Percentiles rank a stretch among this genome's conserved stretches.
phyloP scores from a whole-genome alignment of 2,888 invertebrate species.

The Tillus elongatus region DNA sequence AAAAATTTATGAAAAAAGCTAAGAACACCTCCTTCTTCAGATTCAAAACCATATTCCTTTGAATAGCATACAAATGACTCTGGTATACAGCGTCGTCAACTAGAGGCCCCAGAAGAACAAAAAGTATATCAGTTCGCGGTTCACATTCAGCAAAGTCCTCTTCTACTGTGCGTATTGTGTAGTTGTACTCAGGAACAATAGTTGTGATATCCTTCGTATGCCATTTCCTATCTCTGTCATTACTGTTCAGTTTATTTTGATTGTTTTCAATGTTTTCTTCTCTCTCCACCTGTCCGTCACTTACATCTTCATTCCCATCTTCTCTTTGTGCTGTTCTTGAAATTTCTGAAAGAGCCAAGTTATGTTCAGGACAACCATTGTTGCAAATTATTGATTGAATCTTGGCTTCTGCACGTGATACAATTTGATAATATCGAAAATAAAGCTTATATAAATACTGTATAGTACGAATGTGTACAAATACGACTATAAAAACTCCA shows the following conservation, averaged over 20 bases:
- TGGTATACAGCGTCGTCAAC: conserved; percentile 14
- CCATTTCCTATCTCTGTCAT: not conserved
- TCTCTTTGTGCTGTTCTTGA: no score
- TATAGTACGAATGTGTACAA: no score
- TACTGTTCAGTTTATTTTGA: not conserved
- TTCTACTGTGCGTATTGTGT: conserved; percentile 9
- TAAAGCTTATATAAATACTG: no score
- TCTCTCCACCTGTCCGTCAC: no score
- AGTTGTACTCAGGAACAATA: not conserved
- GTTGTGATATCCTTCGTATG: not conserved
- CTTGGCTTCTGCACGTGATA: no score
- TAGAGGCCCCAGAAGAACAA: conserved; percentile 9
- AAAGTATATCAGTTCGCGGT: conserved; percentile 13
- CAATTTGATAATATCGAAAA: no score
- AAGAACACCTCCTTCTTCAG: conserved; percentile 13
- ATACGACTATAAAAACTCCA: no score
- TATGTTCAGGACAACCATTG: no score
- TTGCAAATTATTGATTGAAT: no score
- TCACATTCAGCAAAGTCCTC: conserved; percentile 10
- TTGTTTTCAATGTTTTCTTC: no score
- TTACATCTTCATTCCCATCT: no score
- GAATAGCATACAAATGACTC: conserved; percentile 13
- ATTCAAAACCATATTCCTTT: conserved; percentile 12
- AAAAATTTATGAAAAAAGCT: conserved; percentile 9
- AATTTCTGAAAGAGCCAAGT: no score